Base-by-base conservation (phyloP, 1,140 invertebrate genomes). In the Frieseomelitta varia region DNA sequence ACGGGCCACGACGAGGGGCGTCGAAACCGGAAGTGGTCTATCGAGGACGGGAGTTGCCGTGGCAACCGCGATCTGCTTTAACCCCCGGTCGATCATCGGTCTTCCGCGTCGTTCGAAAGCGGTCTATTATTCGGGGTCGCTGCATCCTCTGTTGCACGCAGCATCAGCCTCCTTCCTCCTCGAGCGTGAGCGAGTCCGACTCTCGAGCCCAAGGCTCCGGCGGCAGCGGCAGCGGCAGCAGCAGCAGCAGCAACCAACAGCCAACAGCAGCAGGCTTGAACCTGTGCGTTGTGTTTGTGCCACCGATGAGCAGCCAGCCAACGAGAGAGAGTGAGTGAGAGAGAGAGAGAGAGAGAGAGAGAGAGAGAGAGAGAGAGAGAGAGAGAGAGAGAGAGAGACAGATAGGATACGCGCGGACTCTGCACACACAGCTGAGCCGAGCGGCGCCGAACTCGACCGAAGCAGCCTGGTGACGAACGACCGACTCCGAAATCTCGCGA, bases 21-120 rank as follows among this genome's bases (percentile, higher is more conserved):
- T 85, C 84, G 84, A 88, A 90, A 90, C 92, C 90, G 91, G 91
- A 92, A 92, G 89, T 90, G 90, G 88, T 86, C 87, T 90, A 90
- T 92, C 90, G 90, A 91, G 91, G 88, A 92, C 85, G 85, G 90
- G 90, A 91, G 91, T 92, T 87, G 86, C 91, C 91, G 87, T 92
- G 91, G 91, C 90, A 92, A 92, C 91, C 87, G 82, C 89, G 90
- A 91, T 92, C 91, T 88, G 88, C 88, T 92, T 90, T 87, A 90
- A 91, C 90, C 90, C 90, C 90, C 84, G 79, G 82, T 89, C 82
- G 86, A 88, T 89, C 87, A 91, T 90, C 86, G 90, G 87, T 89
- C 90, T 92, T 90, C 86, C 89, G 90, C 89, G 86, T 91, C 90
- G 88, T 91, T 92, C 89, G 89, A 92, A 92, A 91, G 88, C 86